These are phyloP conservation scores for Calyptommatus sinebrachiatus DNA, from an alignment of 2,113 vertebrate genomes.

Conservation along the genomic window DNA sequence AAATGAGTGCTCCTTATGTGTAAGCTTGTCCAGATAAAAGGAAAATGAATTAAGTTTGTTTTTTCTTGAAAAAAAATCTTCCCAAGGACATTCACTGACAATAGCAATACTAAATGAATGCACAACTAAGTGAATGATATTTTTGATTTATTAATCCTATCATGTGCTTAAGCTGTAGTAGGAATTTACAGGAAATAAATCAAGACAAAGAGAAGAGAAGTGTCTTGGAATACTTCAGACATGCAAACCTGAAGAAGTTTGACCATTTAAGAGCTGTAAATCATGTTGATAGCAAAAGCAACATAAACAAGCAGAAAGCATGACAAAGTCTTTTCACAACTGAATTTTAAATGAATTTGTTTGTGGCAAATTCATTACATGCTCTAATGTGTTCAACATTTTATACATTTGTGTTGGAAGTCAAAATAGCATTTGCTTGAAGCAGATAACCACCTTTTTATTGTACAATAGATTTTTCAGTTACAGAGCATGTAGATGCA, in stretches of 20 bases:
- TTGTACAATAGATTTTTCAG: background rate
- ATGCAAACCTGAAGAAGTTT: background rate
- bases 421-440: background rate
- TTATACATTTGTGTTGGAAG: background rate
- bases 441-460: background rate
- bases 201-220: background rate
- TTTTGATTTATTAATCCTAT: constrained; percentile 3
- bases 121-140: background rate
- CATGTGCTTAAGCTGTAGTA: background rate
- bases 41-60: no score
- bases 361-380: background rate
- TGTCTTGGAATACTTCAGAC: background rate
- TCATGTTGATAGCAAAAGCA: background rate
- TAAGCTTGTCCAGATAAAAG: no score
- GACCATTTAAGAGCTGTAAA: background rate
- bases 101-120: background rate
- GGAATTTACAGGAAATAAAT: constrained; percentile 7
- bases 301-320: background rate
- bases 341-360: background rate
- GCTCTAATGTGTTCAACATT: background rate
- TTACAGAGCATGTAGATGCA: background rate
- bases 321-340: background rate
- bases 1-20: no score
- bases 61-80: background rate
- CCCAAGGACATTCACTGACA: background rate